Base-by-base conservation (phyloP, 1,140 invertebrate species). In the Telenomus remus region DNA sequence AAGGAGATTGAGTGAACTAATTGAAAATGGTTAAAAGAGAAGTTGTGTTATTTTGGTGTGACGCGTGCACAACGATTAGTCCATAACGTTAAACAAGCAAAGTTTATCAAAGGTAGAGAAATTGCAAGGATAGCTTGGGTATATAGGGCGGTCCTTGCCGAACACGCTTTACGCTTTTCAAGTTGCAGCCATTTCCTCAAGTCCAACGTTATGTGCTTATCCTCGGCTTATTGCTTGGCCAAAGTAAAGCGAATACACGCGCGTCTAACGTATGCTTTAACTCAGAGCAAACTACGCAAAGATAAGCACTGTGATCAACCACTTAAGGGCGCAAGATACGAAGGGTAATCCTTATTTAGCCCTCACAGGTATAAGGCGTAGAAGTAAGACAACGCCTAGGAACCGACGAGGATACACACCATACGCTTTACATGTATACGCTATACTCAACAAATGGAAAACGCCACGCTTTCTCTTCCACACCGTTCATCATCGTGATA, bases 301-400 rank as follows among this genome's bases (percentile, higher is more conserved):
- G 74, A 77, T 77, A 77, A 77, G 74, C 74, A 77, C 74, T 51
- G 63, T 72, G 74, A 77, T 77, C 74, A 72, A 77, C 68, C 74
- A 77, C 68, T 77, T 72, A 72, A 70, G 61, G 56, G 56, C 50
- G 51, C 50, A 71, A 76, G 64, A 76, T 68, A 75, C 53, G 68
- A 66, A 70, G 59, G 56, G 66, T 76, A 72, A 77, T 77, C 74
- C 68, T 77, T 77, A 77, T 77, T 77, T 77, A 77, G 68, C 57
- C 57, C 51, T 16, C 43, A 57, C 63, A 72, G 46, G 61, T 61
- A 65, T 65, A 64, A 55, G 65, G 65, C 15, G 56, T 35, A 47
- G 56, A 71, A 70, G 73, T 55, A 76, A 76, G 60, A 71, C 71
- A 74, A 74, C 61, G 49, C 48, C 56, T 33, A 42, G 43, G 35